phyloP scores from a whole-genome alignment of 1,140 invertebrate species.

The Neoseiulus cucumeris region DNA sequence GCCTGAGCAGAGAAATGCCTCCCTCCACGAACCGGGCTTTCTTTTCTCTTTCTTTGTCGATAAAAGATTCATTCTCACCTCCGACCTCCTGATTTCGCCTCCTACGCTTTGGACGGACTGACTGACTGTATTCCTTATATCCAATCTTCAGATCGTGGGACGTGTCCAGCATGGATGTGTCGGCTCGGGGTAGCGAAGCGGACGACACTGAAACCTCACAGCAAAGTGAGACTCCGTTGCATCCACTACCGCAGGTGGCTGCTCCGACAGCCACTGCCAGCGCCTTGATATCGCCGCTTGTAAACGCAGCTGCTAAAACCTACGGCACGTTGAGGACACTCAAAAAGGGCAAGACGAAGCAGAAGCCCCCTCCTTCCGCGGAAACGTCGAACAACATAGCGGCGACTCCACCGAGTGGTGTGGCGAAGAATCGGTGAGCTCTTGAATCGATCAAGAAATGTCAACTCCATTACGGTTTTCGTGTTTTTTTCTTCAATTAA shows the following conservation, averaged over 20 bases:
- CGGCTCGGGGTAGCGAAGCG: slow-evolving; percentile 52
- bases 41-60: neutral
- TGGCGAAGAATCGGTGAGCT: slow-evolving; percentile 3
- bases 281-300: neutral
- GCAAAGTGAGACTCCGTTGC: slow-evolving; percentile 28
- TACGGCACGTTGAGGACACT: neutral
- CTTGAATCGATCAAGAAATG: slow-evolving; percentile 25
- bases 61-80: neutral
- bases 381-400: slow-evolving; percentile 1
- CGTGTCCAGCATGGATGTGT: slow-evolving; percentile 51
- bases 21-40: neutral
- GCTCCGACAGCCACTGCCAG: slow-evolving; percentile 15
- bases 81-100: neutral
- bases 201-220: slow-evolving; percentile 41
- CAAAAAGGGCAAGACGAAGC: neutral
- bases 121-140: no score
- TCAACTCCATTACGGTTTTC: slow-evolving; percentile 46
- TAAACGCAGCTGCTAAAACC: slow-evolving; percentile 5
- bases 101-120: neutral
- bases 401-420: neutral
- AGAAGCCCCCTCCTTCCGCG: neutral
- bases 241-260: slow-evolving; percentile 26
- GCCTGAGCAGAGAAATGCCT: slow-evolving; percentile 31
- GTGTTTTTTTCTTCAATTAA: neutral
- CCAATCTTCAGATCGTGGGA: slow-evolving; percentile 39